These are phyloP conservation scores for Pegoplata infirma DNA, from an alignment of 2,888 invertebrate species.

Conservation along the genomic window DNA sequence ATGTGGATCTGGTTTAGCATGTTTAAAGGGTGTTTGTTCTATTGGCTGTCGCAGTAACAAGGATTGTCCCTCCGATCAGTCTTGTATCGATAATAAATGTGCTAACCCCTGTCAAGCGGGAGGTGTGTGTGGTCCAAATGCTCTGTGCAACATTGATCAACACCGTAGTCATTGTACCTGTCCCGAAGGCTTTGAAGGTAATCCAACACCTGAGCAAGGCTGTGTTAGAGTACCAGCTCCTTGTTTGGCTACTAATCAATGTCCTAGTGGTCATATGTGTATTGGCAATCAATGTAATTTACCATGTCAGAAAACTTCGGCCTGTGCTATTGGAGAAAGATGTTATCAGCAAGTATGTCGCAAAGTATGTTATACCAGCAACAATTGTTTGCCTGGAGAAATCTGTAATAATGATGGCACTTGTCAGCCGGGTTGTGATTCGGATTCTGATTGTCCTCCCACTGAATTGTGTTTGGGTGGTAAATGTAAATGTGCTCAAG, in stretches of 20 bases:
- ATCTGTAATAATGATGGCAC: conserved; percentile 88
- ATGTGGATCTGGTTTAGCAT: conserved; percentile 88
- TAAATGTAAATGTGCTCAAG: conserved; percentile 87
- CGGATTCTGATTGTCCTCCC: conserved; percentile 87
- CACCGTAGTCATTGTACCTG: conserved; percentile 89
- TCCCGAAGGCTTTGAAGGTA: conserved; percentile 90
- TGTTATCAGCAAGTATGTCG: conserved; percentile 88
- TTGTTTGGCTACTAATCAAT: conserved; percentile 84
- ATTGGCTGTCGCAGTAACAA: conserved; percentile 91
- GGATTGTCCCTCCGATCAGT: conserved; percentile 86
- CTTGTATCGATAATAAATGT: conserved; percentile 91
- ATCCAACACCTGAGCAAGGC: conserved; percentile 92
- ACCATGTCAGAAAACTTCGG: conserved; percentile 85
- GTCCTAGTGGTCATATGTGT: conserved; percentile 88
- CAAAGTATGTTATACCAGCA: conserved; percentile 92
- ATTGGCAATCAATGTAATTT: conserved; percentile 87
- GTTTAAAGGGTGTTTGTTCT: conserved; percentile 87
- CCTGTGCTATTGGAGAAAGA: conserved; percentile 91
- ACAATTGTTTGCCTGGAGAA: conserved; percentile 93
- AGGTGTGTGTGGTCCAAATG: conserved; percentile 90
- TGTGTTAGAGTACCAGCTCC: conserved; percentile 89
- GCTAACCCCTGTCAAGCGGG: conserved; percentile 88
- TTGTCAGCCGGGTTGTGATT: conserved; percentile 90
- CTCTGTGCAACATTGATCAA: conserved; percentile 86
- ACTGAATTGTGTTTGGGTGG: conserved; percentile 87